Base-by-base conservation (phyloP, 1,140 invertebrate species). In the Maconellicoccus hirsutus region DNA sequence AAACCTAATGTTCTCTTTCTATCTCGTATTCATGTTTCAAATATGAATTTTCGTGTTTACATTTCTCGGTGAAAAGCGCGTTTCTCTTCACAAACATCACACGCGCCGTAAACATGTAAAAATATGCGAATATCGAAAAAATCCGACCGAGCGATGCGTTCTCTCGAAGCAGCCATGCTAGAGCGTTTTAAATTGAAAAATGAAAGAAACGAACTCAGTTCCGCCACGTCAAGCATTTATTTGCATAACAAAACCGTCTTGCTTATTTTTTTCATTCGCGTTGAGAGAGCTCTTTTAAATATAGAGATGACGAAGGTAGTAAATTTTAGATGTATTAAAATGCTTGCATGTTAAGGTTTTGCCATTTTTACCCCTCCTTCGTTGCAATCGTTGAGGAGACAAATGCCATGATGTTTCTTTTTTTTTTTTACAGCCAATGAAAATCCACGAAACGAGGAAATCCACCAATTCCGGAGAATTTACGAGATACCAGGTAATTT, bases 71-170 rank as follows among this genome's bases (percentile, higher is more conserved):
- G 29, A 33, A 33, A 33, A 33, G 29, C 29, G 29, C 29, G 29
- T 33, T 33, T 33, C 29, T 33, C 4, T 33, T 16, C n/a, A 52
- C 42, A 52, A 52, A 52, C 42, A 52, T 52, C 42, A 16, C 29
- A 33, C 29, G 29, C n/a, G 42, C 12, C 42, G 42, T 52, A 52
- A 52, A 52, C 16, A 52, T 52, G 42, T 52, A 52, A 52, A 52
- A 52, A 52, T 52, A 52, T 52, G 42, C 42, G 42, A 52, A 52
- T 52, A 52, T 52, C 42, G 42, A 52, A 52, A 52, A 52, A 52
- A 8, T 12, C 16, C 42, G 4, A 3, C 42, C n/a, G 2, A 52
- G 42, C 42, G n/a, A 52, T 52, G n/a, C 42, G 6, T 52, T 8
- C n/a, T 52, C n/a, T 52, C 29, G n/a, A 52, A 52, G 42, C 42